phyloP scores from a whole-genome alignment of 1,140 invertebrate species.

The Lerema accius region DNA sequence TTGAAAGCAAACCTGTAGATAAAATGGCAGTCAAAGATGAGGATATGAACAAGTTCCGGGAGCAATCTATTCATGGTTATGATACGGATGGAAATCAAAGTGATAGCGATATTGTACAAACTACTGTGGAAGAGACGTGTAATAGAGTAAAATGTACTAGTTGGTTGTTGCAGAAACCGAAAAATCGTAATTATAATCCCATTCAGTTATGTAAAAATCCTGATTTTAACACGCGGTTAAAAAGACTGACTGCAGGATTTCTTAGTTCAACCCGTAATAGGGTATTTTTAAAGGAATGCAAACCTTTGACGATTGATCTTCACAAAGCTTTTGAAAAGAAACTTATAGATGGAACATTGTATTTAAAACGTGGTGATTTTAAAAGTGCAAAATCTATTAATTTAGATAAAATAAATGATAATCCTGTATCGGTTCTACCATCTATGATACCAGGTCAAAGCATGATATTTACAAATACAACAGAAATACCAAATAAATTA shows the following conservation, averaged over 20 bases:
- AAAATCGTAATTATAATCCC: slow-evolving; percentile 58
- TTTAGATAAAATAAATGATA: slow-evolving; percentile 9
- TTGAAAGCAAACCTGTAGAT: slow-evolving; percentile 57
- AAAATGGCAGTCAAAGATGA: slow-evolving; percentile 38
- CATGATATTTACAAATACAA: slow-evolving; percentile 24
- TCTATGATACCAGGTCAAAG: slow-evolving; percentile 48
- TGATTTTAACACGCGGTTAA: slow-evolving; percentile 74
- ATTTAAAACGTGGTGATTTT: slow-evolving; percentile 39
- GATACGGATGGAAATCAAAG: slow-evolving; percentile 1
- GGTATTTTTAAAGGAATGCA: slow-evolving; percentile 54
- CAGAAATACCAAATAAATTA: neutral
- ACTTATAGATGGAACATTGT: slow-evolving; percentile 55
- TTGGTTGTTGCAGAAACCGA: slow-evolving; percentile 68
- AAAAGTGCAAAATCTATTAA: neutral
- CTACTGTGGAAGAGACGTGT: slow-evolving; percentile 9
- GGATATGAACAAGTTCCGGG: slow-evolving; percentile 22
- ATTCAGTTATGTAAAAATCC: slow-evolving; percentile 74
- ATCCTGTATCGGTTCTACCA: slow-evolving; percentile 37
- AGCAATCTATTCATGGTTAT: slow-evolving; percentile 12
- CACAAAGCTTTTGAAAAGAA: slow-evolving; percentile 67
- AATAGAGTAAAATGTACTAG: slow-evolving; percentile 52
- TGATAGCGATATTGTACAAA: slow-evolving; percentile 13
- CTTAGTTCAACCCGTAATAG: slow-evolving; percentile 59
- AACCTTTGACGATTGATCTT: slow-evolving; percentile 68
- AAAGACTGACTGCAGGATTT: slow-evolving; percentile 62